Evolutionary conservation across 2,888 invertebrate species (phyloP), one percentile per base, ranked within the genome.

Genomic region (Portevinia maculata): DNA sequence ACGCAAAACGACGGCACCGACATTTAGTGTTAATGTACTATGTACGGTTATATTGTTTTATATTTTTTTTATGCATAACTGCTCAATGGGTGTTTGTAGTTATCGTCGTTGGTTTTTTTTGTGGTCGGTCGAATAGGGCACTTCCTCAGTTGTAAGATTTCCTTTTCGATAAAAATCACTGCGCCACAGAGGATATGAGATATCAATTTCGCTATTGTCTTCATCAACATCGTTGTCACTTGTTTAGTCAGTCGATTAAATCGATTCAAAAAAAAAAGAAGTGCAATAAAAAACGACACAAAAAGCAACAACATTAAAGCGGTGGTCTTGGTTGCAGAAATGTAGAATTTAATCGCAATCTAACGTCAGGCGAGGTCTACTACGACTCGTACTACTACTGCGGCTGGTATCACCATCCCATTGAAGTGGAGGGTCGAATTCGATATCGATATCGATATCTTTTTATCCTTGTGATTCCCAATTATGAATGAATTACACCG

Each of bases 81-180:
- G 52, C 50, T 60, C 13, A 65, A 76, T 76, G 76, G 76, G 83
- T 76, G 76, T 76, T 81, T 60, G 59, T 41, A 64, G 55, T 32
- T 65, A 48, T 53, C 41, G 60, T 67, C 28, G 67, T 69, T 17
- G 50, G 19, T 41, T 46, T 53, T 24, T 39, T 44, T 50, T 74
- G 64, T 34, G 8, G 50, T 32, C 60, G 73, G 60, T 78, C 69
- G 75, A 85, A 85, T 85, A 84, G 85, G 78, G 83, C 85, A 88
- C 87, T 88, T 88, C 88, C 88, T 88, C 86, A 88, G 87, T 88
- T 88, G 88, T 88, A 88, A 87, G 88, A 87, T 88, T 88, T 88
- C 88, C 87, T 86, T 85, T 85, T 76, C 85, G 88, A 87, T 87
- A 85, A 87, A 84, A 88, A 88, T 88, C 88, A 85, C 85, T 79